Evolutionary conservation across 2,797 vertebrate species (phyloP).

Genomic region (Rhynchonycteris naso): DNA sequence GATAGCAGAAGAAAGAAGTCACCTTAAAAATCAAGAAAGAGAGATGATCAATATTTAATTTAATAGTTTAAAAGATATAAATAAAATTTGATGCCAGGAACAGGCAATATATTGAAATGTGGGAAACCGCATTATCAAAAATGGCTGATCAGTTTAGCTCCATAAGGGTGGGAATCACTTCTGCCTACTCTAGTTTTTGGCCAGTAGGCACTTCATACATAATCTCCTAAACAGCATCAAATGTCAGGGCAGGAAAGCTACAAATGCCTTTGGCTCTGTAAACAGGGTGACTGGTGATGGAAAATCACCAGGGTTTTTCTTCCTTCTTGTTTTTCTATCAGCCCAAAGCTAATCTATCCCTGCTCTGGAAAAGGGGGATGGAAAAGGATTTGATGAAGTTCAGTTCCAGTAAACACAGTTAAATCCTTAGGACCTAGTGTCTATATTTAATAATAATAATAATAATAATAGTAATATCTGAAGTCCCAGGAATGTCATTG

Average conservation of each 20-base stretch:
- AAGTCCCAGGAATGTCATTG: too few species aligned
- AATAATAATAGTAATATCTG: too few species aligned
- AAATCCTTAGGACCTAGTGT: too few species aligned
- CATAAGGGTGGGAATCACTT: background rate
- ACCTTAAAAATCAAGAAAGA: conserved; percentile 40
- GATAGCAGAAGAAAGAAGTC: background rate
- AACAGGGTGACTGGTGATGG: background rate
- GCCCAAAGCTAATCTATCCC: too few species aligned
- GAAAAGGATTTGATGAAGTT: background rate
- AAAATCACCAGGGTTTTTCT: too few species aligned
- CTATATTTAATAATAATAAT: too few species aligned
- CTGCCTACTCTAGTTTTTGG: background rate
- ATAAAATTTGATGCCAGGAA: background rate
- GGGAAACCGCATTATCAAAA: too few species aligned
- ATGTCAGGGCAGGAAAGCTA: background rate
- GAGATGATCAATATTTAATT: conserved; percentile 21
- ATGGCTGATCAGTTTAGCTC: background rate
- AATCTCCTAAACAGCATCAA: background rate
- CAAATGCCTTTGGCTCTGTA: background rate
- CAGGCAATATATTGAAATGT: background rate
- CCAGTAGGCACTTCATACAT: background rate
- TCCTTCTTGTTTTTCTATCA: too few species aligned
- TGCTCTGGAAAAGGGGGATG: too few species aligned
- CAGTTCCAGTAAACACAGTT: too few species aligned
- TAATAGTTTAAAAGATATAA: conserved; percentile 53